Evolutionary conservation across 2,797 vertebrate genomes (phyloP).

Genomic region (Clarias fuscus): DNA sequence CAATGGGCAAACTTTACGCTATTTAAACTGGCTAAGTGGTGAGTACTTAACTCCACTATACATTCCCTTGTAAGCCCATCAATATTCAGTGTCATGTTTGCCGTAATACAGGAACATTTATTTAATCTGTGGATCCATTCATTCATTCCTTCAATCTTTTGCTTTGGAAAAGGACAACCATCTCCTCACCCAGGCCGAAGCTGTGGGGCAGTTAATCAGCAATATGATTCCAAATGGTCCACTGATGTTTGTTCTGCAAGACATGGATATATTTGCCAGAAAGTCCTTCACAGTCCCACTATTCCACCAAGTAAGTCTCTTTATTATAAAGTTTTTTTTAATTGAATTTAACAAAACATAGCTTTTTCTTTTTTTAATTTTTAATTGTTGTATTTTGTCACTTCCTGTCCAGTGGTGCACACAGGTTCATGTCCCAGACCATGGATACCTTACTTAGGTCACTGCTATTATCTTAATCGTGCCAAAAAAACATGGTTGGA

Average conservation of each 20-base stretch:
- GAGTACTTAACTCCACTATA: not conserved
- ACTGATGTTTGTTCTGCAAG: slow-evolving; percentile 78
- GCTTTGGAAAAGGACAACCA: slow-evolving; percentile 78
- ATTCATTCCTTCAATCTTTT: slow-evolving; percentile 22
- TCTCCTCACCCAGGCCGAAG: slow-evolving; percentile 80
- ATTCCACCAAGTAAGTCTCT: slow-evolving; percentile 73
- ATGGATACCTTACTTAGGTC: slow-evolving; percentile 85
- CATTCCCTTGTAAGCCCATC: not conserved
- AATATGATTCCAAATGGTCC: slow-evolving; percentile 81
- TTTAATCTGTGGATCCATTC: not conserved
- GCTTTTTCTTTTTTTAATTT: not conserved
- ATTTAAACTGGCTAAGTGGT: slow-evolving; percentile 81
- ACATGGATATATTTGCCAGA: slow-evolving; percentile 89
- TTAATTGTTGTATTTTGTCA: slow-evolving; percentile 21
- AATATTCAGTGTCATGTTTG: not conserved
- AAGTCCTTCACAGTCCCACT: slow-evolving; percentile 70
- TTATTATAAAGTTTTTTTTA: not conserved
- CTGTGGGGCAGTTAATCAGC: slow-evolving; percentile 80
- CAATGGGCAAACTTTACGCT: slow-evolving; percentile 81
- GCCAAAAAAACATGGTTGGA: slow-evolving; percentile 75
- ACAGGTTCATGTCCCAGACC: slow-evolving; percentile 63
- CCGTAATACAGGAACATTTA: not conserved
- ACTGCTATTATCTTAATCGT: slow-evolving; percentile 84
- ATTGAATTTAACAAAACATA: not conserved
- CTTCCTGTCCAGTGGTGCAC: slow-evolving; percentile 60